These are phyloP conservation scores for Osmerus mordax DNA, from an alignment of 2,113 vertebrate species.

Conservation along the genomic window DNA sequence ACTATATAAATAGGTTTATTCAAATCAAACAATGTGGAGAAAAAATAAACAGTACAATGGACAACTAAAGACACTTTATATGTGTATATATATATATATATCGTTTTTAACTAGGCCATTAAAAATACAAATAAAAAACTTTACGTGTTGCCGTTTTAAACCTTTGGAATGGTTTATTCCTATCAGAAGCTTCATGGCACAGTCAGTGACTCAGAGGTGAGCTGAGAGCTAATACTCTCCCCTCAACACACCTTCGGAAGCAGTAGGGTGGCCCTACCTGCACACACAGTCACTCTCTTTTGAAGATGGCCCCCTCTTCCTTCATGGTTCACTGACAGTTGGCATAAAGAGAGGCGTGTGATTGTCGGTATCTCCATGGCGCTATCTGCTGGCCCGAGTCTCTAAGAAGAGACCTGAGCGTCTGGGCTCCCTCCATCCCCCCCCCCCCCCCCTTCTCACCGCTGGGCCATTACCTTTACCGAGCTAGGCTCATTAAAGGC, in stretches of 20 bases:
- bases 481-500: constrained; percentile 77
- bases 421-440: constrained; percentile 31
- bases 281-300: constrained; percentile 19
- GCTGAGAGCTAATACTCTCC: neutral
- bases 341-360: constrained; percentile 45
- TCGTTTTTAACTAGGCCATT: neutral
- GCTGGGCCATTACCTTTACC: constrained; percentile 81
- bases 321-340: constrained; percentile 36
- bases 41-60: constrained; percentile 22
- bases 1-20: constrained; percentile 43
- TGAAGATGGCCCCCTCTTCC: constrained; percentile 36
- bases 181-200: neutral
- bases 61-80: constrained; percentile 23
- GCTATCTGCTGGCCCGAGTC: constrained; percentile 41
- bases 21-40: constrained; percentile 21
- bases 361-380: constrained; percentile 36
- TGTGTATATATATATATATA: too few species aligned
- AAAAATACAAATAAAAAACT: too few species aligned
- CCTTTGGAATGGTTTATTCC: too few species aligned
- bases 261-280: constrained; percentile 19
- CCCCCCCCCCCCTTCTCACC: constrained; percentile 38
- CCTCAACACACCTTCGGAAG: neutral
- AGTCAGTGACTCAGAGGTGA: neutral
- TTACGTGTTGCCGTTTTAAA: too few species aligned
- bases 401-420: constrained; percentile 21